Evolutionary conservation across 2,113 vertebrate genomes (phyloP).

Genomic region (Hippolais icterina): DNA sequence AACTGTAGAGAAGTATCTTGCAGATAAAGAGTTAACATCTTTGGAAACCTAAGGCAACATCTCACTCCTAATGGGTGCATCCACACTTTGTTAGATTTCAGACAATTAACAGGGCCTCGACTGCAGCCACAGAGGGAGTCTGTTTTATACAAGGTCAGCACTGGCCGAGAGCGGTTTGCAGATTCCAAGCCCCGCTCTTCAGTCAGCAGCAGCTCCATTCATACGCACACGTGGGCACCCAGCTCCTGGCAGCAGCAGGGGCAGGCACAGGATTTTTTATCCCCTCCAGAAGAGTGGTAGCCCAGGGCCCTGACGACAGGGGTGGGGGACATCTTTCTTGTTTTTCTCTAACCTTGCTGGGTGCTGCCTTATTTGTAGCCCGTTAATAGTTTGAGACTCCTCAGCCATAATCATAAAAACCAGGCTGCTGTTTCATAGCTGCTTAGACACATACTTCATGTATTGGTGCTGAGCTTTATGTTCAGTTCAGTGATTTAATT

Average conservation of each 20-base stretch:
- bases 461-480: neutral
- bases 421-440: neutral
- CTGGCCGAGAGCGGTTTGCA: neutral
- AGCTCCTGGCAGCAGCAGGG: neutral
- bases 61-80: neutral
- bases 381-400: neutral
- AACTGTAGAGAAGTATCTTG: neutral
- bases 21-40: neutral
- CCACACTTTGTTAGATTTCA: neutral
- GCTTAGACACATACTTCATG: neutral
- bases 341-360: neutral
- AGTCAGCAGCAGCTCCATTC: neutral
- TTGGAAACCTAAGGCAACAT: neutral
- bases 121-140: neutral
- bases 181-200: neutral
- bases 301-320: neutral
- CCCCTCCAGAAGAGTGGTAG: neutral
- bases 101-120: neutral
- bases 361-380: neutral
- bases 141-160: fast-evolving
- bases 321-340: fast-evolving
- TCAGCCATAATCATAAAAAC: neutral
- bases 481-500: neutral
- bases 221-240: fast-evolving
- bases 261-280: too few species aligned